Conservation (phyloP, 2,113 vertebrate species). For the Hepsetus odoe region DNA sequence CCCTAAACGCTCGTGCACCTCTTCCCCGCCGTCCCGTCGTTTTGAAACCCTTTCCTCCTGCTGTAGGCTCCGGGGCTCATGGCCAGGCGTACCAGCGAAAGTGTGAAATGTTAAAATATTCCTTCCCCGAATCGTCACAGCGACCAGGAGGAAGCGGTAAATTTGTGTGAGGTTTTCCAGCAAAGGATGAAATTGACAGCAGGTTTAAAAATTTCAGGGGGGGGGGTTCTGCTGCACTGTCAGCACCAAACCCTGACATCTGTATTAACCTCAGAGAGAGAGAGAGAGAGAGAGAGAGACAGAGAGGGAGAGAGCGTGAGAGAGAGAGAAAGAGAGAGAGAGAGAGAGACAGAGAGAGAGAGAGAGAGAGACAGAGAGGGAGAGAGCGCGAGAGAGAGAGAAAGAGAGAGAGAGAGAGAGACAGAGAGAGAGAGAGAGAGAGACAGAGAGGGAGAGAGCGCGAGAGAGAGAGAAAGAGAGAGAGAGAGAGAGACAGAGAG, state of each 20-base stretch:
- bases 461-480: no score
- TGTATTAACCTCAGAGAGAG: conserved; percentile 47
- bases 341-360: background rate
- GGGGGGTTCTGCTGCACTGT: conserved; percentile 49
- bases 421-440: background rate
- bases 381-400: background rate
- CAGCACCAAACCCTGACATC: conserved; percentile 54
- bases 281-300: background rate
- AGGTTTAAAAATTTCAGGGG: conserved; percentile 41
- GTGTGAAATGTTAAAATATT: conserved; percentile 19
- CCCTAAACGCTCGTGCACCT: no score
- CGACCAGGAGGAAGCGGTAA: background rate
- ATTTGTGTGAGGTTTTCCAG: conserved; percentile 21
- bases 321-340: background rate
- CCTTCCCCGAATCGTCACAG: background rate
- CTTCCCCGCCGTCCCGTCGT: no score
- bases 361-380: background rate
- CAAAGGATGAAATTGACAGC: conserved; percentile 44
- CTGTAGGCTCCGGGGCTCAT: no score
- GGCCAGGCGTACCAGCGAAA: no score
- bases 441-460: no score
- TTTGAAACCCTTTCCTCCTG: no score
- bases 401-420: no score
- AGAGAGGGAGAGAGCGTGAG: background rate
- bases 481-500: background rate